Evolutionary conservation across 2,797 vertebrate genomes (phyloP).

Genomic region (Typhlichthys subterraneus): DNA sequence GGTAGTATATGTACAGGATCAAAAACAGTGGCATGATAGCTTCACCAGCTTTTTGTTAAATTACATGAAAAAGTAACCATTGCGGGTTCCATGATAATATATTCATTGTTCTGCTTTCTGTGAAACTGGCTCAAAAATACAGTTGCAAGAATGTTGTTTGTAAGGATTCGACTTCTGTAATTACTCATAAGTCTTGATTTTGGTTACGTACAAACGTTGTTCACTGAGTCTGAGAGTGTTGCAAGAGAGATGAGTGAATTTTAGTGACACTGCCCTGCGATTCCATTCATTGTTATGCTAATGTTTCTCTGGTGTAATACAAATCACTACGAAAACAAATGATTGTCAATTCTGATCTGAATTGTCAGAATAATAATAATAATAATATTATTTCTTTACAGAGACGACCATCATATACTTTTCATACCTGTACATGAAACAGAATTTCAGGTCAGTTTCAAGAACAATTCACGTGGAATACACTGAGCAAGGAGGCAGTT

Average conservation of each 20-base stretch:
- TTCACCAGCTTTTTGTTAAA: conserved; percentile 37
- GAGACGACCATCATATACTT: not conserved
- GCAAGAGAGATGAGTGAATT: conserved; percentile 16
- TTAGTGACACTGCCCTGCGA: conserved; percentile 14
- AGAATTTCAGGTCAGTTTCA: no score
- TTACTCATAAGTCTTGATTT: conserved; percentile 16
- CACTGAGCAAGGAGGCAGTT: not conserved
- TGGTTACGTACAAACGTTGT: conserved; percentile 35
- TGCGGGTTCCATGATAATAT: not conserved
- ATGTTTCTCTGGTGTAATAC: conserved; percentile 1
- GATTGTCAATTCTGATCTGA: conserved; percentile 15
- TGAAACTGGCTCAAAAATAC: conserved; percentile 2
- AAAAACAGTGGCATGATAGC: conserved; percentile 58
- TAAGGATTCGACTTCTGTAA: conserved; percentile 9
- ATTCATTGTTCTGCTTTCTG: conserved; percentile 3
- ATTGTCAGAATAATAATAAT: conserved; percentile 2
- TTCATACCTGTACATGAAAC: not conserved
- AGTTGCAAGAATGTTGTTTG: conserved; percentile 22
- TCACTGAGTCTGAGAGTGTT: not conserved
- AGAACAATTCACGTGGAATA: not conserved
- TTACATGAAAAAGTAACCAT: conserved; percentile 5
- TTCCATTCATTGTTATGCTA: not conserved
- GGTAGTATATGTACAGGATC: conserved; percentile 57
- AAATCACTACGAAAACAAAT: conserved; percentile 1
- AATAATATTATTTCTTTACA: not conserved